Percentiles rank a stretch among this genome's conserved stretches.
Conservation (phyloP, 2,797 vertebrate genomes). For the Ceryle rudis region DNA sequence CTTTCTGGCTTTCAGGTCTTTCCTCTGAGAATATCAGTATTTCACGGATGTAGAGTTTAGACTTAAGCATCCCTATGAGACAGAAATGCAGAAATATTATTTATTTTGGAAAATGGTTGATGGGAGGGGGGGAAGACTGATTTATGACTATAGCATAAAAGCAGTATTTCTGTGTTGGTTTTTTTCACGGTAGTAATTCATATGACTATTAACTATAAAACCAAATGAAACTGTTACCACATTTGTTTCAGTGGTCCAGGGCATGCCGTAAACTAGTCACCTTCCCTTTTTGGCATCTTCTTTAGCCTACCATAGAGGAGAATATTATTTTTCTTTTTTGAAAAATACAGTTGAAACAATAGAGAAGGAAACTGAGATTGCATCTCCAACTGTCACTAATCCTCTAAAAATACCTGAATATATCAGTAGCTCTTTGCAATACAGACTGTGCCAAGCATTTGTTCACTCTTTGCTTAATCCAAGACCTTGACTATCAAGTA, state of each 20-base stretch:
- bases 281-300: neutral
- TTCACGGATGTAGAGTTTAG: neutral
- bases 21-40: neutral
- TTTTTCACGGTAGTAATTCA: neutral
- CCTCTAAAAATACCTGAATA: neutral
- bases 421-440: neutral
- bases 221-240: neutral
- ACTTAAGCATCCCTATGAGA: neutral
- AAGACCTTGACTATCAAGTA: neutral
- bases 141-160: neutral
- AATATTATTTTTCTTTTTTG: neutral
- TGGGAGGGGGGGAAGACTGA: neutral
- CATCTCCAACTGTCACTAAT: neutral
- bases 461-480: neutral
- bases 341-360: neutral
- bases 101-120: neutral
- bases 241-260: neutral
- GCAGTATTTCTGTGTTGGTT: neutral
- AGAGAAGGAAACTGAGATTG: neutral
- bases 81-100: neutral
- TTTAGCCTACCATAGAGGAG: neutral
- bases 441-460: neutral
- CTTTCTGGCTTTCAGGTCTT: slow-evolving; percentile 1
- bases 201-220: neutral
- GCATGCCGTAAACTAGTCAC: neutral